Evolutionary conservation across 2,113 vertebrate species (phyloP).

Genomic region (Esox niger): DNA sequence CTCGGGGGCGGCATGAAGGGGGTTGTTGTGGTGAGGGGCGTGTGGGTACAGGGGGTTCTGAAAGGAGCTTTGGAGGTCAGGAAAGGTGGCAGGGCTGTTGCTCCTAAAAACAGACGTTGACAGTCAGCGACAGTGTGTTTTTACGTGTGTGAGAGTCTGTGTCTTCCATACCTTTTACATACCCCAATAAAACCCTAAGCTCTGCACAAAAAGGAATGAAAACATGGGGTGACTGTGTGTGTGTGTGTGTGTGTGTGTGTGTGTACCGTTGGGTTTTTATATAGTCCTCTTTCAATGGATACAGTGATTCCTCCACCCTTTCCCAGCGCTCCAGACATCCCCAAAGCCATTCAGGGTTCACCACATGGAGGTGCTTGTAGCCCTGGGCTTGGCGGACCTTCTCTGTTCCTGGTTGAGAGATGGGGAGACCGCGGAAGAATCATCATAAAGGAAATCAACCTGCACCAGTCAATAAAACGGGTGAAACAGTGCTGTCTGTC

Average conservation of each 20-base stretch:
- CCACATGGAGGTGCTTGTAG: slow-evolving; percentile 85
- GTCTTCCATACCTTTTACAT: too few species aligned
- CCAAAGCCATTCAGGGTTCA: slow-evolving; percentile 97
- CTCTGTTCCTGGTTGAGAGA: slow-evolving; percentile 81
- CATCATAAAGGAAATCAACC: too few species aligned
- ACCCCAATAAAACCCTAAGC: too few species aligned
- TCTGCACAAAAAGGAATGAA: neutral
- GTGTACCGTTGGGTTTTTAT: slow-evolving; percentile 78
- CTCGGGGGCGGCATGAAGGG: slow-evolving; percentile 68
- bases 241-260: neutral
- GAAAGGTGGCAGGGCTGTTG: slow-evolving; percentile 81
- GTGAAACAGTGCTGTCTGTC: neutral
- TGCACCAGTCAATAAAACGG: too few species aligned
- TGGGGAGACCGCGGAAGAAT: neutral
- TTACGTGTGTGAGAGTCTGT: too few species aligned
- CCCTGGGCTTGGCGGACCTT: slow-evolving; percentile 92
- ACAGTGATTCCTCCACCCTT: slow-evolving; percentile 90
- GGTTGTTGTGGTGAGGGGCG: slow-evolving; percentile 77
- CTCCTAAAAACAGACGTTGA: slow-evolving; percentile 73
- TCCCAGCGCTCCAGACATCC: slow-evolving; percentile 97
- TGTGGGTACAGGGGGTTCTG: slow-evolving; percentile 80
- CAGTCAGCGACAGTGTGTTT: neutral
- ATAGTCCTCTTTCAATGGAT: slow-evolving; percentile 88
- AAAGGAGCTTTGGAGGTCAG: slow-evolving; percentile 71
- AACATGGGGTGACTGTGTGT: neutral